A percentile compares a stretch with the other conserved stretches of the same genome.
Evolutionary conservation across 2,113 vertebrate species (phyloP).

Genomic region (Oophaga pumilio): DNA sequence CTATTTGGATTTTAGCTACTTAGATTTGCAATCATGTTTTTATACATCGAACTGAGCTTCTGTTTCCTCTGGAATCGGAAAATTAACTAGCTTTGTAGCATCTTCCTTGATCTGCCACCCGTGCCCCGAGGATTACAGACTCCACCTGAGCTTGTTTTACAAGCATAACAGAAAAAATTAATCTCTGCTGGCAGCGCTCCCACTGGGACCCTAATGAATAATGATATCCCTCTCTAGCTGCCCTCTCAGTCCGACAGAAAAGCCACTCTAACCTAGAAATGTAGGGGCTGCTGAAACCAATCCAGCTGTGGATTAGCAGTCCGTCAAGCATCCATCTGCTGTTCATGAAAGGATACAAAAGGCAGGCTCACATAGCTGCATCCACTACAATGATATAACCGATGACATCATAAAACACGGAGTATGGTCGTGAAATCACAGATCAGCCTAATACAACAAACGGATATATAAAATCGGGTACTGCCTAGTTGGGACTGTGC

Average conservation of each 20-base stretch:
- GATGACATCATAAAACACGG: background rate
- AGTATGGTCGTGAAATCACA: background rate
- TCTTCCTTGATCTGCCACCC: slow-evolving; percentile 88
- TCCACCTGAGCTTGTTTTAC: slow-evolving; percentile 90
- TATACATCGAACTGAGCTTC: slow-evolving; percentile 85
- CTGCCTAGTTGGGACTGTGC: too few relatives aligned
- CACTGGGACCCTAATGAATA: slow-evolving; percentile 87
- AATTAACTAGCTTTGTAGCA: slow-evolving; percentile 89
- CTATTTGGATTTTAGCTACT: slow-evolving; percentile 84
- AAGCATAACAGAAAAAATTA: slow-evolving; percentile 89
- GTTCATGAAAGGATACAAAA: slow-evolving; percentile 71
- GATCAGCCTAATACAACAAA: background rate
- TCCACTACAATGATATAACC: background rate
- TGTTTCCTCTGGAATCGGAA: slow-evolving; percentile 85
- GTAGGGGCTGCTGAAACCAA: slow-evolving; percentile 81
- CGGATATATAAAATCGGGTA: background rate
- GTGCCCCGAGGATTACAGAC: slow-evolving; percentile 84
- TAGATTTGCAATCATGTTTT: slow-evolving; percentile 87
- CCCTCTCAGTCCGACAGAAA: slow-evolving; percentile 87
- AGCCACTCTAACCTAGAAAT: slow-evolving; percentile 84
- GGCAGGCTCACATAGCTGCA: slow-evolving; percentile 7
- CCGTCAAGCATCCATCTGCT: slow-evolving; percentile 87
- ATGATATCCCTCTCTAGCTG: slow-evolving; percentile 85
- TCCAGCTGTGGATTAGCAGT: slow-evolving; percentile 86
- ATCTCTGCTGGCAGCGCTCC: slow-evolving; percentile 85